These are phyloP conservation scores for Enteromius trimaculatus DNA, from an alignment of 2,797 vertebrate species.

Conservation along the genomic window DNA sequence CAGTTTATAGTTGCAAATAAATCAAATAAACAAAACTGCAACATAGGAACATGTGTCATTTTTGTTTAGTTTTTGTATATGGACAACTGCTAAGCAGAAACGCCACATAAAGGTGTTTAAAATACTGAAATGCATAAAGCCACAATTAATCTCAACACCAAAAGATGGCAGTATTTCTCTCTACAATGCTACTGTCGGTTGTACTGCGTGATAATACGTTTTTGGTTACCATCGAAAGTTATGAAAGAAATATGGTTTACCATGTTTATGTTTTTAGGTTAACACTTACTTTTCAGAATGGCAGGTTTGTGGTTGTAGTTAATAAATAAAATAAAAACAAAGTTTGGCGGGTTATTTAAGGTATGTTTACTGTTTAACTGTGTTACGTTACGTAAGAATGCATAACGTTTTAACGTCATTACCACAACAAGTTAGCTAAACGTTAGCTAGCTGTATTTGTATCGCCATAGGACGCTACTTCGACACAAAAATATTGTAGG, in stretches of 20 bases:
- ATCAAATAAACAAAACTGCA: slow-evolving; percentile 39
- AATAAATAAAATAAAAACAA: background rate
- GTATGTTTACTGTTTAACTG: background rate
- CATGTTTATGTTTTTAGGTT: background rate
- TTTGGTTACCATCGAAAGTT: too few species aligned
- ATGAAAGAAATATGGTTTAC: background rate
- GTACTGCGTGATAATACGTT: too few species aligned
- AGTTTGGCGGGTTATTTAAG: background rate
- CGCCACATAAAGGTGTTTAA: background rate
- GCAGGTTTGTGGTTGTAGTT: background rate
- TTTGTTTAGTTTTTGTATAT: background rate
- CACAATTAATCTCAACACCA: slow-evolving; percentile 23
- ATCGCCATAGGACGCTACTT: too few species aligned
- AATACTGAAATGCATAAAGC: background rate
- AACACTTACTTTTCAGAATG: background rate
- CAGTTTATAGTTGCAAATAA: slow-evolving; percentile 27
- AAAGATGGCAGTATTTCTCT: slow-evolving; percentile 55
- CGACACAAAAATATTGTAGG: background rate
- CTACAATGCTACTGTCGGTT: too few species aligned
- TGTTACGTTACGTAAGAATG: background rate
- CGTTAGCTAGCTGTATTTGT: background rate
- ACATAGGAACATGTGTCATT: background rate
- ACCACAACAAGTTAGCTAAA: background rate
- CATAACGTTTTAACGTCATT: background rate
- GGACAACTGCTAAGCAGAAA: background rate